Conservation (phyloP, 2,113 vertebrate genomes). For the Trochalopteron elliotii region DNA sequence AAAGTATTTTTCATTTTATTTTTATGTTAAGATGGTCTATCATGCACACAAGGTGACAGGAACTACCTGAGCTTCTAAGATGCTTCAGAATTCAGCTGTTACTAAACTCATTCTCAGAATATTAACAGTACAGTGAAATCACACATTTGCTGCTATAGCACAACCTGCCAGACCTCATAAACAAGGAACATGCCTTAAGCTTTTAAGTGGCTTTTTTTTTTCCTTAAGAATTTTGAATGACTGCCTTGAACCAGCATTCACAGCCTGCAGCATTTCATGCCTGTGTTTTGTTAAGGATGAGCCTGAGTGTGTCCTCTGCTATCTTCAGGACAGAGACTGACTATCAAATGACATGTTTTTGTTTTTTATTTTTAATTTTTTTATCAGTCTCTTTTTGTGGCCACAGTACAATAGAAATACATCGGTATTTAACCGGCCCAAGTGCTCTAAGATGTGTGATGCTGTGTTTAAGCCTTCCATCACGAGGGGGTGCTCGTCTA, state of each 20-base stretch:
- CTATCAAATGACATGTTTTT: neutral
- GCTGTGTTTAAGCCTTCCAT: neutral
- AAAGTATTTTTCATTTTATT: neutral
- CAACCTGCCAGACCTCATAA: neutral
- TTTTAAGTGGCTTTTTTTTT: neutral
- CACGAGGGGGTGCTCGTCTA: constrained; percentile 58
- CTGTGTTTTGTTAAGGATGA: neutral
- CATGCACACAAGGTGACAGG: neutral
- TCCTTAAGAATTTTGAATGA: neutral
- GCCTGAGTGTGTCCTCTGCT: neutral
- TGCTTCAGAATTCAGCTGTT: neutral
- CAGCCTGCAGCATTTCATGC: neutral
- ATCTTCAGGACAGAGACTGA: neutral
- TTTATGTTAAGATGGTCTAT: neutral
- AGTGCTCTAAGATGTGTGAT: too few relatives aligned
- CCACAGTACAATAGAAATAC: neutral
- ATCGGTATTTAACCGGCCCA: neutral
- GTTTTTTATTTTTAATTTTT: neutral
- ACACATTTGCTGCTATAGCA: neutral
- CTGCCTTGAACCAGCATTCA: neutral
- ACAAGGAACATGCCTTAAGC: neutral
- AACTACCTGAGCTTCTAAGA: neutral
- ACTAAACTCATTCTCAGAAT: neutral
- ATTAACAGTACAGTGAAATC: neutral
- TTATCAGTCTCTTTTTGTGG: neutral